These are phyloP conservation scores for Pogona vitticeps DNA, from an alignment of 2,113 vertebrate genomes.

Conservation along the genomic window DNA sequence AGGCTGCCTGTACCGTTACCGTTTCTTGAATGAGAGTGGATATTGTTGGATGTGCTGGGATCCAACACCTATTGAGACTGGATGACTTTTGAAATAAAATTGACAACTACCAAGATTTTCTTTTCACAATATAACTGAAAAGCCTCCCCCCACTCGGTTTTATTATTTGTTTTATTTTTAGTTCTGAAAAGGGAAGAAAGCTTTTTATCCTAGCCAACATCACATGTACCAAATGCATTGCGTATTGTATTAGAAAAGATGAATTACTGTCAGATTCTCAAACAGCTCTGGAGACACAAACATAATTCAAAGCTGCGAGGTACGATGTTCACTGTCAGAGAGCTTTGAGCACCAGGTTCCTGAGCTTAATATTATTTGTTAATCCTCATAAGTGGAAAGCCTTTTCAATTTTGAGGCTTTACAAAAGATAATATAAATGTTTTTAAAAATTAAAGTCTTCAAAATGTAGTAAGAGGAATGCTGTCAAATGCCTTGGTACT, in stretches of 20 bases:
- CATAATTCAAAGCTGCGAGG: slow-evolving; percentile 32
- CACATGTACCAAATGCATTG: slow-evolving; percentile 25
- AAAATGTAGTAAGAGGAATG: slow-evolving; percentile 54
- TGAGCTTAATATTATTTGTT: not conserved
- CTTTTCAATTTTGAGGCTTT: slow-evolving; percentile 39
- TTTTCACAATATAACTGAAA: slow-evolving; percentile 40
- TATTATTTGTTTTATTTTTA: slow-evolving; percentile 12
- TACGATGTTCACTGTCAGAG: not conserved
- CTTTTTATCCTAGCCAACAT: slow-evolving; percentile 34
- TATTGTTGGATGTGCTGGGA: not conserved
- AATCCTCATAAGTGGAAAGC: slow-evolving; percentile 33
- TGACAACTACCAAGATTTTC: not conserved
- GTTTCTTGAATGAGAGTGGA: not conserved
- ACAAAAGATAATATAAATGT: slow-evolving; percentile 45
- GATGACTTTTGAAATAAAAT: not conserved
- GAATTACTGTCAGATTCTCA: slow-evolving; percentile 5
- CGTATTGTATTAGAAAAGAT: slow-evolving; percentile 10
- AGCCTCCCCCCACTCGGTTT: not conserved
- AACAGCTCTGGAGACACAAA: slow-evolving; percentile 28
- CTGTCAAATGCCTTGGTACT: slow-evolving; percentile 63
- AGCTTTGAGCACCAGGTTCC: not conserved
- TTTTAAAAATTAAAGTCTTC: slow-evolving; percentile 60
- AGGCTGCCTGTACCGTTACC: not conserved
- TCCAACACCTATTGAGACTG: too few species aligned
- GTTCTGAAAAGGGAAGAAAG: slow-evolving; percentile 19